phyloP scores from a whole-genome alignment of 2,888 invertebrate genomes.

The Siphonodentalium dalli region DNA sequence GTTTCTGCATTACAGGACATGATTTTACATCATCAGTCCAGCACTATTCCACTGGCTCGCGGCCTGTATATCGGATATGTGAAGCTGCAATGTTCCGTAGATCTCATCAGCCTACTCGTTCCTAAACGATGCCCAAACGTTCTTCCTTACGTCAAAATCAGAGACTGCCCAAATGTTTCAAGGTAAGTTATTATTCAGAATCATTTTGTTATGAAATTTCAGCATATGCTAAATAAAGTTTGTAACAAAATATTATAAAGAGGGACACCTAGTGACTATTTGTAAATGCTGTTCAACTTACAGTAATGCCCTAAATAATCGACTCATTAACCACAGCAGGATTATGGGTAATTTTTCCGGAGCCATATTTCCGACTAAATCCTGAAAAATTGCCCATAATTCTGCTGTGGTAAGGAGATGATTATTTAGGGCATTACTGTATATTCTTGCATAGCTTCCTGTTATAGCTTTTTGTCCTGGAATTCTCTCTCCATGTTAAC shows the following conservation, averaged over 20 bases:
- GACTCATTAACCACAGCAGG: too few species aligned
- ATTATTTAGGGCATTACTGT: too few species aligned
- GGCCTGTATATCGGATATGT: constrained; percentile 96
- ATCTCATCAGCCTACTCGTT: constrained; percentile 90
- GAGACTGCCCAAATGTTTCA: constrained; percentile 95
- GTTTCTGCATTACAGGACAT: constrained; percentile 67
- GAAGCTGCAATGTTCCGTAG: constrained; percentile 95
- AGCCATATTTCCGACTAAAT: too few species aligned
- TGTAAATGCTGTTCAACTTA: too few species aligned
- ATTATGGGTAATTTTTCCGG: too few species aligned
- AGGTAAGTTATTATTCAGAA: constrained; percentile 72
- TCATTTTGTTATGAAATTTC: background rate
- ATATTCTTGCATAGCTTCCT: too few species aligned
- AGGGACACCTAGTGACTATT: too few species aligned
- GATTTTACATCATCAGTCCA: constrained; percentile 78
- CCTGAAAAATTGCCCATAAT: too few species aligned
- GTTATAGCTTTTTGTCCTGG: background rate
- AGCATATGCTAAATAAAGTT: background rate
- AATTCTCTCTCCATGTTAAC: background rate
- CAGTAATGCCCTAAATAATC: too few species aligned
- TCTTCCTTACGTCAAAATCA: constrained; percentile 88
- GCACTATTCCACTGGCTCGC: constrained; percentile 80
- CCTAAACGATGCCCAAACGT: constrained; percentile 92
- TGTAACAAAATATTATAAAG: too few species aligned
- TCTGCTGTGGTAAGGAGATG: background rate